Evolutionary conservation across 2,113 vertebrate genomes (phyloP).

Genomic region (Bucco capensis): DNA sequence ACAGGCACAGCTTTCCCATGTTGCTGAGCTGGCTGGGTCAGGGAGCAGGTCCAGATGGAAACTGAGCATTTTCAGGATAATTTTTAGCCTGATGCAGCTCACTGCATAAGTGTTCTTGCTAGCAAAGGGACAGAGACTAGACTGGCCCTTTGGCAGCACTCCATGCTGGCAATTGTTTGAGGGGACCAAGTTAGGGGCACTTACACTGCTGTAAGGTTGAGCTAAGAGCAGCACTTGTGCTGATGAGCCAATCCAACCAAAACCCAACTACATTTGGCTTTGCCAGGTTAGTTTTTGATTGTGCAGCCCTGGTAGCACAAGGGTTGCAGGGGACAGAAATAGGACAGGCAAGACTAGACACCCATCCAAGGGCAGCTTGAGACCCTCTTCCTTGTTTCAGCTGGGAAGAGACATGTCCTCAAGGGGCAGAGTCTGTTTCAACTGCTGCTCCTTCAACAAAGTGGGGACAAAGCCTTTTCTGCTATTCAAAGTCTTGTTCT

Average conservation of each 20-base stretch:
- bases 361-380: background rate
- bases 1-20: background rate
- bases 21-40: background rate
- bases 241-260: background rate
- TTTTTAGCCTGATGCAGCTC: background rate
- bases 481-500: background rate
- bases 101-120: fast-evolving
- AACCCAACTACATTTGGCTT: background rate
- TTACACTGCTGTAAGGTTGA: background rate
- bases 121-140: background rate
- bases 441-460: background rate
- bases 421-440: background rate
- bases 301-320: background rate
- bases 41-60: background rate
- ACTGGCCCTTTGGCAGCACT: background rate
- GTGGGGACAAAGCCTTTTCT: background rate
- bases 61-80: background rate
- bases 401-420: background rate
- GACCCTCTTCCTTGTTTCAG: background rate
- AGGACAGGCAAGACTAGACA: background rate
- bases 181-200: background rate
- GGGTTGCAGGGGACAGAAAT: background rate
- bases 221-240: background rate
- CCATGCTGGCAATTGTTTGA: background rate
- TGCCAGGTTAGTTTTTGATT: background rate